Evolutionary conservation across 2,113 vertebrate genomes (phyloP).

Genomic region (Candoia aspera): DNA sequence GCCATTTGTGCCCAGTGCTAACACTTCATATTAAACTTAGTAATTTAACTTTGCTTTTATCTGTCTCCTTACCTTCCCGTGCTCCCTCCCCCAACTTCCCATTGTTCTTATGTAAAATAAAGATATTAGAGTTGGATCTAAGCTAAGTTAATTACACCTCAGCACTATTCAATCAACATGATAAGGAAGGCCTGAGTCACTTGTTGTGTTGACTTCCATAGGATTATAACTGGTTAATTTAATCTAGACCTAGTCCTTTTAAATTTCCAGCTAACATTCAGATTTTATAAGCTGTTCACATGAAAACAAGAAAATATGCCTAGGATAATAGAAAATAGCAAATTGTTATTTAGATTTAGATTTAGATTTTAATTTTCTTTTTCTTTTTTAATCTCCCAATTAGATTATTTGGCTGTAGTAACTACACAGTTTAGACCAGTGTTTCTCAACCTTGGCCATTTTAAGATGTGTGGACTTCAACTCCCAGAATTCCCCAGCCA

Average conservation of each 20-base stretch:
- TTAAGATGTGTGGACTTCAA: background rate
- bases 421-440: slow-evolving; percentile 8
- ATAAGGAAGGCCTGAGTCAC: background rate
- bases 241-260: background rate
- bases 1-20: background rate
- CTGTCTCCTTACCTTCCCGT: background rate
- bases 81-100: background rate
- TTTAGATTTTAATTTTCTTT: background rate
- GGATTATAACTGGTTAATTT: background rate
- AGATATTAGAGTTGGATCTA: background rate
- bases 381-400: background rate
- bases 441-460: background rate
- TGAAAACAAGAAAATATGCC: background rate
- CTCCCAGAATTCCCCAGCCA: background rate
- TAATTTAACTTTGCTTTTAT: background rate
- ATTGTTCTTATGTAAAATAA: background rate
- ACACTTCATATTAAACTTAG: background rate
- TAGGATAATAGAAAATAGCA: background rate
- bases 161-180: background rate
- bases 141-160: background rate
- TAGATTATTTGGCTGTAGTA: background rate
- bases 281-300: background rate
- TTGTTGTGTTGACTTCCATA: background rate
- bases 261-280: background rate
- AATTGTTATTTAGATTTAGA: background rate